Base-by-base conservation (phyloP, 2,888 invertebrate genomes). In the Bombylius major region DNA sequence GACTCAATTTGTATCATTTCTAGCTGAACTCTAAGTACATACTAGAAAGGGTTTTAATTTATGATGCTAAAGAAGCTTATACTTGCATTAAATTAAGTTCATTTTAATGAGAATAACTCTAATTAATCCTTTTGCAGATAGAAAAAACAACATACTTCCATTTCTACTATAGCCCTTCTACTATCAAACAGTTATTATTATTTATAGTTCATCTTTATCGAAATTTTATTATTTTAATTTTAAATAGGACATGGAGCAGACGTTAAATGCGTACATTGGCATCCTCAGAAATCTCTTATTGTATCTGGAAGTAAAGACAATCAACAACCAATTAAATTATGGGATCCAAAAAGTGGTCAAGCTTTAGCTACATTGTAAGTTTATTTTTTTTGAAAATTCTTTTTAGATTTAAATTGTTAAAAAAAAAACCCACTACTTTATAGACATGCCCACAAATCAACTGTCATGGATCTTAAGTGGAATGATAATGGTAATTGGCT, bases 241-340 rank as follows among this genome's bases (percentile, higher is more conserved):
- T 5, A 44, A 8, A 31, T 48, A 84, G 90, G 97, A 64, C 98
- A 98, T 72, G 98, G 98, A 65, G 94, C 97, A 34, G 98, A 98
- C 78, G 98, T 98, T 0, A 97, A 97, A 76, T 96, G 98, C 77
- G 96, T 98, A 7, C 97, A 98, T 73, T 99, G 99, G 99, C 99
- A 99, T 79, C 99, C 99, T 1, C 90, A 92, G 66, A 99, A 98
- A 76, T 89, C 91, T 58, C 82, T 99, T 51, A 86, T 99, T 65
- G 94, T 95, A 47, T 98, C 98, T 4, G 99, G 99, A 14, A 98
- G 97, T 72, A 97, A 99, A 77, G 99, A 99, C 73, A 97, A 96
- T 71, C 99, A 99, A 70, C 99, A 99, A 70, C 99, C 99, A 5
- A 92, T 99, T 46, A 99, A 99, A 75, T 77, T 99, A 52, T 99